A percentile compares a stretch with the other conserved stretches of the same genome.
phyloP scores from a whole-genome alignment of 2,888 invertebrate species.

The Agrotis segetum region DNA sequence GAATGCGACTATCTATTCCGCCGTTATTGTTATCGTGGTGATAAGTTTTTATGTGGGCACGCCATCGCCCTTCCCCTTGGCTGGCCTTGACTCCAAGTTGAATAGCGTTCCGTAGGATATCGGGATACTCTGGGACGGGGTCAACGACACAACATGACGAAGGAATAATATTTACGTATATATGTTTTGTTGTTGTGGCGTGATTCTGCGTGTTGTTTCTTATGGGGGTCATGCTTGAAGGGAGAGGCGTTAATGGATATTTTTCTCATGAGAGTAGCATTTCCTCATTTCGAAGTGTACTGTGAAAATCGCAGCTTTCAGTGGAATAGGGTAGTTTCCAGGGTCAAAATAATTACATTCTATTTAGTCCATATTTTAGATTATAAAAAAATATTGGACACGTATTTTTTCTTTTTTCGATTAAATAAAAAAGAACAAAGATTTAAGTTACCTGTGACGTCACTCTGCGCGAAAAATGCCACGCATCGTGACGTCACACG shows the following conservation, averaged over 20 bases:
- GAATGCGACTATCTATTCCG: conserved; percentile 43
- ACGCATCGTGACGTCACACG: too few relatives aligned
- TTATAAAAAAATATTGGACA: too few relatives aligned
- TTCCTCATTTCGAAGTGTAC: not conserved
- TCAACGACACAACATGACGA: conserved; percentile 53
- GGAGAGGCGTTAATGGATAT: not conserved
- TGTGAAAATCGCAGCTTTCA: not conserved
- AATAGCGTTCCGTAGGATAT: conserved; percentile 52
- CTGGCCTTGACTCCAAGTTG: conserved; percentile 67
- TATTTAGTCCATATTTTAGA: too few relatives aligned
- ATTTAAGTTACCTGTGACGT: too few relatives aligned
- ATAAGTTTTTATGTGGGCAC: conserved; percentile 70
- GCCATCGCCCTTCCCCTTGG: conserved; percentile 67
- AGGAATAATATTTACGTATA: conserved; percentile 27
- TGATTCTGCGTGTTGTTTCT: conserved; percentile 1
- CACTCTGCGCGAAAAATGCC: too few relatives aligned
- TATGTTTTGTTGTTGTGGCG: conserved; percentile 25
- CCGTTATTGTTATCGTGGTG: conserved; percentile 63
- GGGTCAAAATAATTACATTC: too few relatives aligned
- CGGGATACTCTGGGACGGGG: conserved; percentile 49
- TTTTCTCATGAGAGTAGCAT: not conserved
- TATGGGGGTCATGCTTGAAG: not conserved
- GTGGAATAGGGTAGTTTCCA: too few relatives aligned
- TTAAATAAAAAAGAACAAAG: too few relatives aligned
- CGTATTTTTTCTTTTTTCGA: too few relatives aligned